These are phyloP conservation scores for Conger conger DNA, from an alignment of 2,113 vertebrate species.

Conservation along the genomic window DNA sequence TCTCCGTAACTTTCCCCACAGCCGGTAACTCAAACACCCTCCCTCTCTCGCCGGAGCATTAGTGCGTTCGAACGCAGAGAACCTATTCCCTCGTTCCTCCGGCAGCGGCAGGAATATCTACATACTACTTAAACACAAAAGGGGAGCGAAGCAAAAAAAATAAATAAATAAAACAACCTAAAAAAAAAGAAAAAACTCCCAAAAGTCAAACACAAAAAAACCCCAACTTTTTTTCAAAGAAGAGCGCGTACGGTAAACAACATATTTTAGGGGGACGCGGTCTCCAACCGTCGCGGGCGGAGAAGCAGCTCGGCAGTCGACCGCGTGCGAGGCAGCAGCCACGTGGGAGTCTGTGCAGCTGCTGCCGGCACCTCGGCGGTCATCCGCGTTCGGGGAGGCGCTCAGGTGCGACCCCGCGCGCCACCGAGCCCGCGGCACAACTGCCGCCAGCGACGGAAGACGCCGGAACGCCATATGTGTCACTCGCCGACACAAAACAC, in stretches of 20 bases:
- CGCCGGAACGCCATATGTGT: constrained; percentile 15
- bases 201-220: neutral
- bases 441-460: constrained; percentile 43
- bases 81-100: neutral
- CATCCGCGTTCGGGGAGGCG: constrained; percentile 42
- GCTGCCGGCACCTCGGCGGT: constrained; percentile 39
- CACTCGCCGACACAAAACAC: neutral
- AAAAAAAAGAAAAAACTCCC: neutral
- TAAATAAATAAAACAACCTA: too few species aligned
- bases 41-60: neutral
- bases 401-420: constrained; percentile 44
- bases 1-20: neutral
- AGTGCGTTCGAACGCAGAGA: neutral
- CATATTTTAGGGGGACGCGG: constrained; percentile 6
- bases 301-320: neutral
- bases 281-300: neutral
- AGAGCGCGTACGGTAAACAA: neutral
- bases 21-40: neutral
- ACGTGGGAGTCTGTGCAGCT: constrained; percentile 60
- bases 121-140: neutral
- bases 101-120: neutral
- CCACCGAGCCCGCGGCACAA: constrained; percentile 33
- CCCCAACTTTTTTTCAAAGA: constrained; percentile 6
- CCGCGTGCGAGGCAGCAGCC: constrained; percentile 53
- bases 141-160: neutral